Base-by-base conservation (phyloP, 2,113 vertebrate species). In the Sinocyclocheilus anshuiensis region DNA sequence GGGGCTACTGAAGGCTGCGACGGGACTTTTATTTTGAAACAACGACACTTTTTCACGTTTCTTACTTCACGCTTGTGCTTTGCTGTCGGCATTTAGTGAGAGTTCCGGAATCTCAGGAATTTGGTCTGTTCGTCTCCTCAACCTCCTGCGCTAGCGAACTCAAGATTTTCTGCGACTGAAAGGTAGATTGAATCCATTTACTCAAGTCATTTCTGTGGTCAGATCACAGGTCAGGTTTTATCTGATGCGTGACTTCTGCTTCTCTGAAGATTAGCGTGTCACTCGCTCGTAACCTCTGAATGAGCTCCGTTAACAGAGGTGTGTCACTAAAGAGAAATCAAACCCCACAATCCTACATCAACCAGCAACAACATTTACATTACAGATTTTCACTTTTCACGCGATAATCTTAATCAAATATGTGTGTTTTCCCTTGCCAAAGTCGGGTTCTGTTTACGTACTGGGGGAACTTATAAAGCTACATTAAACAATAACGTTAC, bases 31-130 rank as follows among this genome's bases (percentile, higher is more conserved):
- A 77, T 77, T 48, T 50, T 77, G 45, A 50, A 26, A 4, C 9
- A 20, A 1, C 2, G 5, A n/a, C 67, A 39, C 81, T 48, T 57
- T 55, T 83, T 76, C 7, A 0, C 10, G 33, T 61, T 59, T 39
- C 33, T 3, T 45, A 42, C 42, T 84, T 84, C 59, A 15, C 39
- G n/a, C 6, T 20, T 26, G 0, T 55, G 22, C 4, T 55, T 7
- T 3, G 71, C 39, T 42, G 24, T 84, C 67, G 55, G 39, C 55
- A 20, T 61, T 61, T 39, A 26, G 39, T n/a, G 48, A 24, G 83
- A 85, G 81, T 90, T 90, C 88, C 90, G 93, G 94, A 94, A 94
- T 94, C 90, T 90, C 89, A 93, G 92, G 93, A 93, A 95, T 94
- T 91, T 84, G 91, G 92, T 89, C 91, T 89, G 91, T 91, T 90